Percentiles rank a stretch among this genome's conserved stretches.
Conservation (phyloP, 2,888 invertebrate species). For the Pedicia rivosa region DNA sequence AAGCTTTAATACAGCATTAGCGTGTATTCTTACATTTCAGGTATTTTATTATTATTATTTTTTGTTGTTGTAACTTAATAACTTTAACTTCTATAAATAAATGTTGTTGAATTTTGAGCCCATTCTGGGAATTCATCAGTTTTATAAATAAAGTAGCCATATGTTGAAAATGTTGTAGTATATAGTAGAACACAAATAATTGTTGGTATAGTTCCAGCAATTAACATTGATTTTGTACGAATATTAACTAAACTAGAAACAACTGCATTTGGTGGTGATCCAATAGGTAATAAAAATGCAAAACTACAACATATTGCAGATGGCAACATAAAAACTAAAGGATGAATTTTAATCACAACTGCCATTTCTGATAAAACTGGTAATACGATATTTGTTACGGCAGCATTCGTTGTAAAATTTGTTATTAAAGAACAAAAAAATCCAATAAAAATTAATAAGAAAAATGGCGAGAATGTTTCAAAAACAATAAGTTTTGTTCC, state of each 20-base stretch:
- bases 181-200: conserved; percentile 48
- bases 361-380: conserved; percentile 61
- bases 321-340: conserved; percentile 70
- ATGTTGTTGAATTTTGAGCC: conserved; percentile 24
- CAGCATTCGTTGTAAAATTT: conserved; percentile 52
- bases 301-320: conserved; percentile 68
- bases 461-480: conserved; percentile 36
- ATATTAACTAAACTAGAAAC: conserved; percentile 48
- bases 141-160: conserved; percentile 45
- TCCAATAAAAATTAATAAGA: conserved; percentile 54
- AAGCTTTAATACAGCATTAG: conserved; percentile 1
- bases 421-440: conserved; percentile 51
- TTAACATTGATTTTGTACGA: conserved; percentile 48
- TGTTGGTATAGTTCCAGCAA: conserved; percentile 54
- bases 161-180: conserved; percentile 47
- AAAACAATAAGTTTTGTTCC: conserved; percentile 47
- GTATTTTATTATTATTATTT: too few relatives aligned
- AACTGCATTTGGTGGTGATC: conserved; percentile 81
- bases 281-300: conserved; percentile 76
- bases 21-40: background rate
- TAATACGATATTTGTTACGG: conserved; percentile 63
- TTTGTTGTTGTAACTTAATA: too few relatives aligned
- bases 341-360: conserved; percentile 48
- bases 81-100: too few relatives aligned
- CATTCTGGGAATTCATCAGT: conserved; percentile 37